These are phyloP conservation scores for Littorina saxatilis DNA, from an alignment of 1,140 invertebrate species.

Conservation along the genomic window DNA sequence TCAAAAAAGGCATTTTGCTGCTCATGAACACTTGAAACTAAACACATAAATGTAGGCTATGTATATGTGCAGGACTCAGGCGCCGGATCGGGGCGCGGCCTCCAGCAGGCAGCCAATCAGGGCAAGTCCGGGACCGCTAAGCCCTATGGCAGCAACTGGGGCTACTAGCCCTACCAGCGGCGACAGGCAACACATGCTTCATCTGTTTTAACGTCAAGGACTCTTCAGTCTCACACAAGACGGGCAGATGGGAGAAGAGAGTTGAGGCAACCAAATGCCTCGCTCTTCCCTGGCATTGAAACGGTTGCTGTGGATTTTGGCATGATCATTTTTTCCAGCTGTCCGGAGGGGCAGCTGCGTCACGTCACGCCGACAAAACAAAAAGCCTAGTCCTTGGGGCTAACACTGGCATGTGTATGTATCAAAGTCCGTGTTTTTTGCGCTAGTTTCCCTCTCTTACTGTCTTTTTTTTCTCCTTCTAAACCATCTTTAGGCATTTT, in stretches of 20 bases:
- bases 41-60: too few species aligned
- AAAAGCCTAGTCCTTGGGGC: constrained; percentile 27
- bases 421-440: constrained; percentile 36
- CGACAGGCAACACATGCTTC: background rate
- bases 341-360: background rate
- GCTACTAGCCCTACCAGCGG: background rate
- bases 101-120: constrained; percentile 48
- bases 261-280: too few species aligned
- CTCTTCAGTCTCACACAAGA: too few species aligned
- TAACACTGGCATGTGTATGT: constrained; percentile 31
- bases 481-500: background rate
- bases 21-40: too few species aligned
- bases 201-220: background rate
- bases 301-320: constrained; percentile 21
- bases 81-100: constrained; percentile 41
- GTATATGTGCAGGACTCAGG: constrained; percentile 49
- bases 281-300: too few species aligned
- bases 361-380: background rate
- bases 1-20: too few species aligned
- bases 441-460: constrained; percentile 8
- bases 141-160: constrained; percentile 22
- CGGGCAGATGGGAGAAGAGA: background rate
- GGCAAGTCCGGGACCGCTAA: constrained; percentile 46
- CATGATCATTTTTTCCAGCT: background rate
- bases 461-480: background rate